Percentiles rank a stretch among this genome's conserved stretches.
phyloP scores from a whole-genome alignment of 2,888 invertebrate species.

The Acleris emargana region DNA sequence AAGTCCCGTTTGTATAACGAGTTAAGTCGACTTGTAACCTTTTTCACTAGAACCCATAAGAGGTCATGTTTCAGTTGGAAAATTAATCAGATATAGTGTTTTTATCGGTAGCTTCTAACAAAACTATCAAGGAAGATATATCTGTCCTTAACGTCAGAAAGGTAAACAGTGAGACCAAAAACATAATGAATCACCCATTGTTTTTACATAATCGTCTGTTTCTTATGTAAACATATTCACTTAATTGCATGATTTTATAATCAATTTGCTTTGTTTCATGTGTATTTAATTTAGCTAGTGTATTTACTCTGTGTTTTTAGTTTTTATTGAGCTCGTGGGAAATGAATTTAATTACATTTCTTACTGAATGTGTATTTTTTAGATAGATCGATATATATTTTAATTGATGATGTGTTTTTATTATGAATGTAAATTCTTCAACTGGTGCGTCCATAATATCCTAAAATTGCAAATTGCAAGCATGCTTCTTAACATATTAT shows the following conservation, averaged over 20 bases:
- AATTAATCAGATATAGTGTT: background rate
- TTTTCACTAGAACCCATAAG: too few species aligned
- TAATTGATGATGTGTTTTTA: too few species aligned
- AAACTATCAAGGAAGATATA: background rate
- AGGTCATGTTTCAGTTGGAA: too few species aligned
- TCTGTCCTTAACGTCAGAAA: slow-evolving; percentile 8
- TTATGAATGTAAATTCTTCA: too few species aligned
- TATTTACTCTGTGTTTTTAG: background rate
- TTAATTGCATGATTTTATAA: slow-evolving; percentile 39
- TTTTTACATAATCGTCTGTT: slow-evolving; percentile 33
- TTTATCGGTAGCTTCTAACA: background rate
- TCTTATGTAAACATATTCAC: slow-evolving; percentile 37
- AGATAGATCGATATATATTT: too few species aligned
- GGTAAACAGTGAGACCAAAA: slow-evolving; percentile 19
- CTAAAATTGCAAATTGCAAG: too few species aligned
- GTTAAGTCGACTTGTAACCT: too few species aligned
- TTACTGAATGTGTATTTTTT: too few species aligned
- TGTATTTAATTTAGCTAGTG: slow-evolving; percentile 32
- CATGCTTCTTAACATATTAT: too few species aligned
- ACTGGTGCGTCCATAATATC: too few species aligned
- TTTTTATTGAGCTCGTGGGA: slow-evolving; percentile 9
- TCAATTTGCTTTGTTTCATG: slow-evolving; percentile 38
- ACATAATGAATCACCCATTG: slow-evolving; percentile 20
- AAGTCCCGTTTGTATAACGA: too few species aligned
- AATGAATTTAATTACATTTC: too few species aligned